Evolutionary conservation across 2,888 invertebrate genomes (phyloP).

Genomic region (Cheilosia variabilis): DNA sequence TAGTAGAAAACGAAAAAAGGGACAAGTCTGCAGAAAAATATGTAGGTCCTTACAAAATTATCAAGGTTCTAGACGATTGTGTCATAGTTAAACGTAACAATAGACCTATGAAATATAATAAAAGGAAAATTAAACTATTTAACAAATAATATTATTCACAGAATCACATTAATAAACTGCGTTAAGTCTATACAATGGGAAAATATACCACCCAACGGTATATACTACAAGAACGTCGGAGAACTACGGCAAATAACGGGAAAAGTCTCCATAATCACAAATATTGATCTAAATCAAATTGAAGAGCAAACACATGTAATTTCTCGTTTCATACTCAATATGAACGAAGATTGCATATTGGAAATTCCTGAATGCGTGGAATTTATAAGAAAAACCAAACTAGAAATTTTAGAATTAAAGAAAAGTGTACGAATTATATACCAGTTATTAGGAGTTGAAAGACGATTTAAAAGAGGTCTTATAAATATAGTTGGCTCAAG

Average conservation of each 20-base stretch:
- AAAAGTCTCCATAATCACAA: constrained; percentile 4
- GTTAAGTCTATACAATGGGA: not conserved
- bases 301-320: not conserved
- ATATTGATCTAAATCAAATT: constrained; percentile 9
- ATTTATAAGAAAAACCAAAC: constrained; percentile 16
- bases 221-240: constrained; percentile 11
- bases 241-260: not conserved
- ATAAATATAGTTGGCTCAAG: constrained; percentile 18
- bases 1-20: too few species aligned
- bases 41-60: not conserved
- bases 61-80: too few species aligned
- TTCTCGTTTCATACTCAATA: not conserved
- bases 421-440: not conserved
- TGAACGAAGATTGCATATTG: not conserved
- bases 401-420: not conserved
- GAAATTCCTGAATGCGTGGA: constrained; percentile 20
- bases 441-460: constrained; percentile 22
- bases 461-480: not conserved
- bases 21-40: too few species aligned
- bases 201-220: constrained; percentile 11
- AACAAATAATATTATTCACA: not conserved
- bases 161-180: not conserved
- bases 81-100: too few species aligned
- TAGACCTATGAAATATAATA: too few species aligned
- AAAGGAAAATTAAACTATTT: too few species aligned